These are phyloP conservation scores for Coryphaenoides rupestris DNA, from an alignment of 2,113 vertebrate species.

Conservation along the genomic window DNA sequence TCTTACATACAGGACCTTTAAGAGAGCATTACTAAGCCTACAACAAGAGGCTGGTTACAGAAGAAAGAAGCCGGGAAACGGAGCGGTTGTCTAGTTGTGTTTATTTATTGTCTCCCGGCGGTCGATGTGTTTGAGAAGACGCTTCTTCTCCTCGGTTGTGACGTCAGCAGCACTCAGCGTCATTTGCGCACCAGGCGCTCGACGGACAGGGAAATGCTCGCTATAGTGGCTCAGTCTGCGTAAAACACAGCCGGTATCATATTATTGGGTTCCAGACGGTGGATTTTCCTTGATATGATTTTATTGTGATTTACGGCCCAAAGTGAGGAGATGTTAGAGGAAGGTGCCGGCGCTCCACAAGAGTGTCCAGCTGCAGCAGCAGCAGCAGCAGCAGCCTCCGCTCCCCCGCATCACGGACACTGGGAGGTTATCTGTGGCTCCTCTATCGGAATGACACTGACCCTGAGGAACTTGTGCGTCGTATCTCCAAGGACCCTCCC, in stretches of 20 bases:
- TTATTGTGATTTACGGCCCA: background rate
- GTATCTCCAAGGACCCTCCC: conserved; percentile 42
- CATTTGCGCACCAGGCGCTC: conserved; percentile 53
- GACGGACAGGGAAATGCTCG: conserved; percentile 41
- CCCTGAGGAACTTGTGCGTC: conserved; percentile 48
- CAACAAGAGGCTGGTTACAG: too few species aligned
- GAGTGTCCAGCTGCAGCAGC: conserved; percentile 42
- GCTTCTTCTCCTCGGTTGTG: conserved; percentile 34
- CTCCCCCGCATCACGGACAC: conserved; percentile 30
- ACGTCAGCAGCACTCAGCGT: conserved; percentile 61
- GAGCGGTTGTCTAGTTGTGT: too few species aligned
- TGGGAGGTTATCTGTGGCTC: conserved; percentile 31
- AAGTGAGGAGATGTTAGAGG: conserved; percentile 30
- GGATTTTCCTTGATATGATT: background rate
- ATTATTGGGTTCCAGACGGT: conserved; percentile 1
- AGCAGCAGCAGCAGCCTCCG: too few species aligned
- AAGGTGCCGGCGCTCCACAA: conserved; percentile 44
- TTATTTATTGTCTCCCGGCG: too few species aligned
- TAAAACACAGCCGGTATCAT: conserved; percentile 12
- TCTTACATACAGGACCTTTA: too few species aligned
- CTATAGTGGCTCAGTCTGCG: conserved; percentile 28
- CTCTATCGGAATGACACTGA: conserved; percentile 13
- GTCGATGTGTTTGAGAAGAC: background rate
- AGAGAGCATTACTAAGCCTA: too few species aligned
- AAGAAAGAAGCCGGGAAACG: too few species aligned